Conservation (phyloP, 2,113 vertebrate genomes). For the Chaenogobius annularis region DNA sequence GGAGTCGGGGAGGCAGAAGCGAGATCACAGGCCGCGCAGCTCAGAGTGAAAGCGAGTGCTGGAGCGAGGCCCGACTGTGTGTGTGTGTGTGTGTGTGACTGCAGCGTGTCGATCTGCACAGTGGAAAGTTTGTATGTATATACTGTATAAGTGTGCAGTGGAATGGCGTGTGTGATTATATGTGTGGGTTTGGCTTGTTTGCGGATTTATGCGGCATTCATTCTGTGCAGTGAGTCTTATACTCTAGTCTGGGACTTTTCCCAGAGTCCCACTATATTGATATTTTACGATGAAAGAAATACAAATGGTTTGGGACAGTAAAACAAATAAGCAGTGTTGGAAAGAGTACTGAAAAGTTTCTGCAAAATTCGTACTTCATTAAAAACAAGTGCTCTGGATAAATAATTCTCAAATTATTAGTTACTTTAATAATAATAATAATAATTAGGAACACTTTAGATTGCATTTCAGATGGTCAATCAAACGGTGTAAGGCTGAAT, state of each 20-base stretch:
- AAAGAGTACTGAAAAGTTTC: too few species aligned
- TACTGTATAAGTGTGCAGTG: conserved; percentile 7
- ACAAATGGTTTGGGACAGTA: neutral
- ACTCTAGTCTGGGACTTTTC: neutral
- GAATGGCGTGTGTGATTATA: conserved; percentile 1
- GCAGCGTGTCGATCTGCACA: neutral
- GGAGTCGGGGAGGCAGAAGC: conserved; percentile 61
- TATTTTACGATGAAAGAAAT: neutral
- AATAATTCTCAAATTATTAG: too few species aligned
- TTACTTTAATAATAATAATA: too few species aligned
- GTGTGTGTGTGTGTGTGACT: conserved; percentile 18
- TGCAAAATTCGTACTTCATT: too few species aligned
- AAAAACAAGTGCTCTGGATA: too few species aligned
- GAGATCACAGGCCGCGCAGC: conserved; percentile 54
- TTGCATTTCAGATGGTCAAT: too few species aligned
- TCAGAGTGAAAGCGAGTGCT: conserved; percentile 36
- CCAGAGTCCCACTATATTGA: neutral
- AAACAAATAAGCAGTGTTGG: too few species aligned
- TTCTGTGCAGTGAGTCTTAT: conserved; percentile 7
- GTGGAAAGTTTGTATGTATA: neutral
- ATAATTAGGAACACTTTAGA: too few species aligned
- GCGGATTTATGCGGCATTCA: conserved; percentile 22
- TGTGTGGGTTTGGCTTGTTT: conserved; percentile 15
- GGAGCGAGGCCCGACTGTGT: conserved; percentile 14
- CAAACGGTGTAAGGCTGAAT: too few species aligned